Percentiles rank a stretch among this genome's conserved stretches.
Evolutionary conservation across 2,797 vertebrate species (phyloP).

Genomic region (Dromococcyx pavoninus): DNA sequence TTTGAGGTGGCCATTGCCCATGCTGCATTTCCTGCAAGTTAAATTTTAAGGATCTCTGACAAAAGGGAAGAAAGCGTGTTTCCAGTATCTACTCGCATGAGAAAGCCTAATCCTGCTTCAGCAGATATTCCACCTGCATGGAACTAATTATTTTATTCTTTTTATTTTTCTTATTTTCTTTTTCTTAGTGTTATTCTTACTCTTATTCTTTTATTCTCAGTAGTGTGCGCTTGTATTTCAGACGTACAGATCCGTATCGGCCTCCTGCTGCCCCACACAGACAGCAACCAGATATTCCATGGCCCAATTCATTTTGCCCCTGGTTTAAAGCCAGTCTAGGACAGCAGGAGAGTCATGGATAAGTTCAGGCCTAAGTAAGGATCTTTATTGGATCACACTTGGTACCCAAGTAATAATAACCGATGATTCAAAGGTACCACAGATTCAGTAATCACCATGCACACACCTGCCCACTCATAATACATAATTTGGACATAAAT

Average conservation of each 20-base stretch:
- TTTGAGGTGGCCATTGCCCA: slow-evolving; percentile 99
- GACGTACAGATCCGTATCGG: background rate
- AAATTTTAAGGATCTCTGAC: slow-evolving; percentile 53
- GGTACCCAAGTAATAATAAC: background rate
- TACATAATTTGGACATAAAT: fast-evolving
- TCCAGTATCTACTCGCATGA: background rate
- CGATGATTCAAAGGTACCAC: background rate
- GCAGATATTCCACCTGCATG: background rate
- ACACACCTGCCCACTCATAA: background rate
- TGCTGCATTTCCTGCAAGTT: slow-evolving; percentile 91
- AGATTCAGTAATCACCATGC: background rate
- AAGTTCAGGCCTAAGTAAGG: background rate
- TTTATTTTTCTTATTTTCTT: no score
- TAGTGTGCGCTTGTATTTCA: background rate
- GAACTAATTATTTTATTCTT: background rate
- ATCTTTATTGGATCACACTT: background rate
- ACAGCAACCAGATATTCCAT: background rate
- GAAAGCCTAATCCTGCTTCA: background rate
- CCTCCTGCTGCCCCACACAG: background rate
- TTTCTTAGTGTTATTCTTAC: no score
- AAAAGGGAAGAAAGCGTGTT: background rate
- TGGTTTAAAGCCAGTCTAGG: background rate
- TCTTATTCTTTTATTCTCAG: no score
- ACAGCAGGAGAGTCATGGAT: background rate
- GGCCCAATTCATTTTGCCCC: background rate